Base-by-base conservation (phyloP, 1,140 invertebrate genomes). In the Aphidius ervi region DNA sequence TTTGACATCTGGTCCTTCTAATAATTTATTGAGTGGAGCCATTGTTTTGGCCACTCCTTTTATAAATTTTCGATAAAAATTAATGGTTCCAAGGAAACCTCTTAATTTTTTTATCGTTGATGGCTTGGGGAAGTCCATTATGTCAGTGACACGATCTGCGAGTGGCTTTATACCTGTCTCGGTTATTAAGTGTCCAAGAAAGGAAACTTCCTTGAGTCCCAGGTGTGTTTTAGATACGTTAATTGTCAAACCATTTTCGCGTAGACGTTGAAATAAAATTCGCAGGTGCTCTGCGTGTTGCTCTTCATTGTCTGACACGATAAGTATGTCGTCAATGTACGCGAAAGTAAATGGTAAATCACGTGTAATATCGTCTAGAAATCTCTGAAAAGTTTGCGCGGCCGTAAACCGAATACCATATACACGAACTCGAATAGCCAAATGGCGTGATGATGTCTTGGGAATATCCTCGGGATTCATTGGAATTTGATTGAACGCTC, bases 401-500 rank as follows among this genome's bases (percentile, higher is more conserved):
- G 74, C 70, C 69, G 61, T 1, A 81, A 59, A 5, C 75, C 74
- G 57, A 80, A 78, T 1, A 67, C 65, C 71, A 78, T 78, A 6
- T 39, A 62, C 6, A 65, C 63, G 47, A 77, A 79, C 59, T 80
- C 76, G 56, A 71, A 78, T 16, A 80, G 0, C 75, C 69, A 47
- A 76, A 77, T 7, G 71, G 72, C 3, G 71, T 76, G 5, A 62
- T 71, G 74, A 73, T 1, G 74, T 78, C 46, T 78, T 79, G 6
- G 39, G 43, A 6, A 77, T 66, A 52, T 81, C 73, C 0, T 65
- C 63, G 6, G 54, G 41, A 5, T 52, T 52, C 0, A 79, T 67
- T 0, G 71, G 76, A 20, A 81, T 74, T 60, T 79, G 82, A 66
- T 79, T 75, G 62, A 80, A 86, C 0, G 83, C 83, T 23, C 69